Conservation (phyloP, 2,797 vertebrate genomes). For the Parambassis ranga region DNA sequence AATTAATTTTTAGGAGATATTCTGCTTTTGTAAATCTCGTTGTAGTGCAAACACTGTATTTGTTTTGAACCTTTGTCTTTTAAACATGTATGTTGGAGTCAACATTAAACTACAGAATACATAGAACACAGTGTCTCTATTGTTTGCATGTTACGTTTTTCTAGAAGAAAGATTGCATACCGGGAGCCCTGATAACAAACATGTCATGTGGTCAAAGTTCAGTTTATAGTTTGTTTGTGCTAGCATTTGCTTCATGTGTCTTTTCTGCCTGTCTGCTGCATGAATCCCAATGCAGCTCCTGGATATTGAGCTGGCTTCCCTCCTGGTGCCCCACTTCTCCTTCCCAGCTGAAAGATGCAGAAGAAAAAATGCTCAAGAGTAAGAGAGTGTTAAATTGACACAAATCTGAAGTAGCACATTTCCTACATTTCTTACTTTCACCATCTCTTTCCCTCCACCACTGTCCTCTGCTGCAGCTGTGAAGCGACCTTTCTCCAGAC, state of each 20-base stretch:
- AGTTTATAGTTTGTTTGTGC: conserved; percentile 12
- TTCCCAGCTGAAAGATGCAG: conserved; percentile 88
- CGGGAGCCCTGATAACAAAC: conserved; percentile 31
- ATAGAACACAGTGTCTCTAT: neutral
- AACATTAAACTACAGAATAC: neutral
- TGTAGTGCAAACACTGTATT: too few relatives aligned
- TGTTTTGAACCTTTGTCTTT: too few relatives aligned
- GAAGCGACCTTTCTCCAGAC: conserved; percentile 82
- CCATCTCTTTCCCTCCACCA: neutral
- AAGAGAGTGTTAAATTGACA: conserved; percentile 57
- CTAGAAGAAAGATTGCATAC: neutral
- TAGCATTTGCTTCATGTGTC: conserved; percentile 7
- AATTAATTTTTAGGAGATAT: too few relatives aligned
- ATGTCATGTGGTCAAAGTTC: conserved; percentile 61
- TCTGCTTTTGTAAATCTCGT: too few relatives aligned
- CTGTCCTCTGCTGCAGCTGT: conserved; percentile 78
- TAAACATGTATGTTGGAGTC: accelerated
- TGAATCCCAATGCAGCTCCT: conserved; percentile 78
- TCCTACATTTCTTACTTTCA: neutral
- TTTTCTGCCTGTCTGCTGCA: conserved; percentile 1
- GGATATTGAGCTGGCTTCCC: conserved; percentile 91
- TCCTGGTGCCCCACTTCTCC: conserved; percentile 93
- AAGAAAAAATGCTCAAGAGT: conserved; percentile 93
- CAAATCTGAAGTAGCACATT: neutral
- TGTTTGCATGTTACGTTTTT: neutral